A percentile compares a stretch with the other conserved stretches of the same genome.
phyloP scores from a whole-genome alignment of 2,888 invertebrate species.

The Galeruca laticollis region DNA sequence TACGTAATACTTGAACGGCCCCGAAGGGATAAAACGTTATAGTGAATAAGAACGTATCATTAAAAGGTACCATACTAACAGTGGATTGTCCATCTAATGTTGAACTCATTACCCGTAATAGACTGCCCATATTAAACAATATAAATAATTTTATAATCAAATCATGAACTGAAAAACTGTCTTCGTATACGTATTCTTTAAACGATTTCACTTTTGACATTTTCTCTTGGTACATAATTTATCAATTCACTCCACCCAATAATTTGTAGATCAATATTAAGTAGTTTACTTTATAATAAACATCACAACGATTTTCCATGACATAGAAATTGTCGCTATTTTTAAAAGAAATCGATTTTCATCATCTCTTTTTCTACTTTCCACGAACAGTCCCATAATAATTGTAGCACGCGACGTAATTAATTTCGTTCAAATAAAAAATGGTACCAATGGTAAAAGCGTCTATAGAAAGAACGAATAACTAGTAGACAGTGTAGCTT shows the following conservation, averaged over 20 bases:
- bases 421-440: conserved; percentile 19
- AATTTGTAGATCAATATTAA: too few species aligned
- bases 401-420: conserved; percentile 23
- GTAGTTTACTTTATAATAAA: not conserved
- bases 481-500: not conserved
- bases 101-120: too few species aligned
- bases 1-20: too few species aligned
- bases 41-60: too few species aligned
- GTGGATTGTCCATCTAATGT: too few species aligned
- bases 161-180: too few species aligned
- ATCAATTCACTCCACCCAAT: not conserved
- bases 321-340: conserved; percentile 5
- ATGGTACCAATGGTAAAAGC: conserved; percentile 17
- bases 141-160: too few species aligned
- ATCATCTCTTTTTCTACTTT: conserved; percentile 12
- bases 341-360: conserved; percentile 4
- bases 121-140: too few species aligned
- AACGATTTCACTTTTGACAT: not conserved
- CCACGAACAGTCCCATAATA: conserved; percentile 11
- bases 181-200: not conserved
- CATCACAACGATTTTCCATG: conserved; percentile 2
- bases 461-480: not conserved
- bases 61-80: too few species aligned
- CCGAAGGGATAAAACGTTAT: too few species aligned
- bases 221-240: not conserved